These are phyloP conservation scores for Nemotelus pantherinus DNA, from an alignment of 2,888 invertebrate genomes.

Conservation along the genomic window DNA sequence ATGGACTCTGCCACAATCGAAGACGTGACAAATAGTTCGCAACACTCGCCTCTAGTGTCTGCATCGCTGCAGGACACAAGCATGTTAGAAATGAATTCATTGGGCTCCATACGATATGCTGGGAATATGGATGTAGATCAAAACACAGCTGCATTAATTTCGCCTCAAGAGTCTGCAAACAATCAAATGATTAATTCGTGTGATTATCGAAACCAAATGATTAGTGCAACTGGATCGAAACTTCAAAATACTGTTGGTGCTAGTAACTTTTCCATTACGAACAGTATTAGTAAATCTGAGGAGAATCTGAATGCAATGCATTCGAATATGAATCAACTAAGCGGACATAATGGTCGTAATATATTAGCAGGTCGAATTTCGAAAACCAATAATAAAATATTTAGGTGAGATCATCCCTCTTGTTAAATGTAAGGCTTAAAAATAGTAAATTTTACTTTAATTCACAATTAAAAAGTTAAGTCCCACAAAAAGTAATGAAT, in stretches of 20 bases:
- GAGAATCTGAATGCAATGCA: constrained; percentile 18
- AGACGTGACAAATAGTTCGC: constrained; percentile 56
- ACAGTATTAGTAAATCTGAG: not conserved
- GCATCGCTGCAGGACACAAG: constrained; percentile 57
- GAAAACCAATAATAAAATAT: constrained; percentile 59
- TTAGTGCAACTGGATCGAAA: constrained; percentile 37
- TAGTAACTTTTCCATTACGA: constrained; percentile 37
- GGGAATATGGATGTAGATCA: constrained; percentile 51
- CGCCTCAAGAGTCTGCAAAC: constrained; percentile 30
- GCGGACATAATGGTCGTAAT: constrained; percentile 55
- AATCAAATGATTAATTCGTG: constrained; percentile 30
- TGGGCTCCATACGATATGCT: constrained; percentile 57
- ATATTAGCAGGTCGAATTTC: constrained; percentile 63
- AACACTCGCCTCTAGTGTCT: constrained; percentile 40
- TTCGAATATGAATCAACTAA: constrained; percentile 45
- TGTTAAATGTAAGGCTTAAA: no score
- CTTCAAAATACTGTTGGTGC: constrained; percentile 38
- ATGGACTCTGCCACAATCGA: constrained; percentile 60
- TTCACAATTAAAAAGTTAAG: no score
- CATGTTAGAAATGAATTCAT: constrained; percentile 62
- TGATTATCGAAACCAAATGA: constrained; percentile 43
- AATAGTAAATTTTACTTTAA: no score
- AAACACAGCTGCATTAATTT: constrained; percentile 27
- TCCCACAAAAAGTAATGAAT: no score
- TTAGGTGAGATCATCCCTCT: constrained; percentile 52